Evolutionary conservation across 2,113 vertebrate genomes (phyloP).

Genomic region (Chunga burmeisteri): DNA sequence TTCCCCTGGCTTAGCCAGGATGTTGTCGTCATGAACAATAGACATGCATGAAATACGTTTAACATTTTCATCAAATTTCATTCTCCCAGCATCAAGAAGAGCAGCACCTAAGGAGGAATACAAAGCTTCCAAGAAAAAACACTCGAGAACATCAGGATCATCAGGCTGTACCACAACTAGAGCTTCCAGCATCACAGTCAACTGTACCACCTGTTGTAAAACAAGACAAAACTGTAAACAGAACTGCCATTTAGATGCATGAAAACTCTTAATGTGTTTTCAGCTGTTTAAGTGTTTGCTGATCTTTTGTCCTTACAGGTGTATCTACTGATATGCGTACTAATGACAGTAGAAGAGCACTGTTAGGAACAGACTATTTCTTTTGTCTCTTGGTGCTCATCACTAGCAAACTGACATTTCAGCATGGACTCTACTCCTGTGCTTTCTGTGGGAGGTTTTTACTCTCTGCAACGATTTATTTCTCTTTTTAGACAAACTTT

Average conservation of each 20-base stretch:
- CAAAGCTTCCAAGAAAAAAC: constrained; percentile 91
- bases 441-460: background rate
- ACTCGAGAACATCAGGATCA: constrained; percentile 80
- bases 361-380: background rate
- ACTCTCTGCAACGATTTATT: background rate
- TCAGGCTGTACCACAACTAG: constrained; percentile 73
- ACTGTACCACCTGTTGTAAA: constrained; percentile 82
- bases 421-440: background rate
- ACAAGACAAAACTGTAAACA: background rate
- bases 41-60: constrained; percentile 83
- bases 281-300: background rate
- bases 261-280: background rate
- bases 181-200: constrained; percentile 85
- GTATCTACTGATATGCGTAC: background rate
- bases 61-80: constrained; percentile 84
- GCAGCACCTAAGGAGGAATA: constrained; percentile 89
- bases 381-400: background rate
- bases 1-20: constrained; percentile 82
- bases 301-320: background rate
- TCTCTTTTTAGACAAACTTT: background rate
- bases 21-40: constrained; percentile 63
- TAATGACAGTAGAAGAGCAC: background rate
- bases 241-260: background rate
- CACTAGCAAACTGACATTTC: background rate
- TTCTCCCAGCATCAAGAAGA: constrained; percentile 79